phyloP scores from a whole-genome alignment of 1,140 invertebrate genomes.

The Drosophila truncata region DNA sequence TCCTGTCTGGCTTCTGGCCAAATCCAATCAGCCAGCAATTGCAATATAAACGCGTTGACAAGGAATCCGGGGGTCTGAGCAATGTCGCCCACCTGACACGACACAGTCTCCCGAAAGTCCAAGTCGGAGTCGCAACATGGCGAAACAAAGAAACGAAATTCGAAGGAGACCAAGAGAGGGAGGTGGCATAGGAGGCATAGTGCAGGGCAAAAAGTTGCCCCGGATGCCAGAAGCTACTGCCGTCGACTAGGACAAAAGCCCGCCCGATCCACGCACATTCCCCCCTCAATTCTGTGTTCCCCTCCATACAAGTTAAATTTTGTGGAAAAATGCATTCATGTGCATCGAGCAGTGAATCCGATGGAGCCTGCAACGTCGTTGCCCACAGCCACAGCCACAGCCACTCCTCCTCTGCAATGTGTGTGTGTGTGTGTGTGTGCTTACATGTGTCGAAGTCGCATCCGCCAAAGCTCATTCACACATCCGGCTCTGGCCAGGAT shows the following conservation, averaged over 20 bases:
- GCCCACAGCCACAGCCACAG: constrained; percentile 5
- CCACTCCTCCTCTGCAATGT: constrained; percentile 1
- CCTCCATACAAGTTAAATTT: constrained; percentile 68
- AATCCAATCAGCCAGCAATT: constrained; percentile 65
- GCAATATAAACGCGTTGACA: constrained; percentile 62
- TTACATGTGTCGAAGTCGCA: constrained; percentile 70
- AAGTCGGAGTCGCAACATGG: constrained; percentile 4
- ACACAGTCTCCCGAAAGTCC: constrained; percentile 3
- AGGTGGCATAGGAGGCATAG: neutral
- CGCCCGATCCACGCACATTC: constrained; percentile 1
- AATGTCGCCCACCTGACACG: constrained; percentile 30
- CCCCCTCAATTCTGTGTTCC: neutral
- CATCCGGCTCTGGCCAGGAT: constrained; percentile 50
- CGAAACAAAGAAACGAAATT: neutral
- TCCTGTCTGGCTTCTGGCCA: constrained; percentile 44
- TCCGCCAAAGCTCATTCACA: constrained; percentile 70
- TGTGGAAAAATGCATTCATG: constrained; percentile 75
- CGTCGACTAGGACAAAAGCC: constrained; percentile 38
- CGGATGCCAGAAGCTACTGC: constrained; percentile 19
- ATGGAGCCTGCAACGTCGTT: constrained; percentile 57
- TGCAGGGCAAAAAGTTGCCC: constrained; percentile 22
- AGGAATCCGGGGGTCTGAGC: constrained; percentile 19
- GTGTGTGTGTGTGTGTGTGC: constrained; percentile 46
- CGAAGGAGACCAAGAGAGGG: too few species aligned
- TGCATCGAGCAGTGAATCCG: constrained; percentile 72